Evolutionary conservation across 2,797 vertebrate genomes (phyloP), one percentile per base, ranked within the genome.

Genomic region (Melanotaenia boesemani): DNA sequence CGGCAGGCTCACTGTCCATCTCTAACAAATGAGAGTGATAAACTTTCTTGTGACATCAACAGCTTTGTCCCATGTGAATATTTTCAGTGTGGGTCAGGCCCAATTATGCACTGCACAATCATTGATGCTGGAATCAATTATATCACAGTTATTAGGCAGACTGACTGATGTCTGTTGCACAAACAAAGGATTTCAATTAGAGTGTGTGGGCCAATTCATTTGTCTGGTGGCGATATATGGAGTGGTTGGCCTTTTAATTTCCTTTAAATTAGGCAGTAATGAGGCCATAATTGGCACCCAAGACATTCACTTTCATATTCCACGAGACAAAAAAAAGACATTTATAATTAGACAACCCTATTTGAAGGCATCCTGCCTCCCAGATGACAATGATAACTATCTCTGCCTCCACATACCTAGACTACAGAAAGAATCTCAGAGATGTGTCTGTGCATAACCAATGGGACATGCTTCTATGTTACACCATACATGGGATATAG

Each of bases 111-210:
- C 81, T 64, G 88, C 77, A 80, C 87, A 81, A 88, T 90, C 88
- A 91, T 82, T 88, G 92, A 91, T 89, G 92, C 81, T 86, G 74
- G 86, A 92, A 93, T 94, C 91, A 91, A 92, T 94, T 92, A 92
- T 91, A 92, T 92, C 88, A 91, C 85, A 86, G 92, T 89, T 87
- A 90, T 93, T 91, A 92, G 90, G 78, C 82, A 69, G 81, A 58
- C 82, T 91, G 92, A 92, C 89, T 91, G 92, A 92, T 93, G 93
- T 91, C 88, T 92, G 91, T 89, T 85, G 86, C 87, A 91, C 86
- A 92, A 94, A 93, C 92, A 91, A 91, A 93, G 90, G 86, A 89
- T 93, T 93, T 92, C 89, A 90, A 91, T 93, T 92, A 92, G 90
- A 82, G 86, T 64, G 76, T 22, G 74, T 84, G 91, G 89, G 86